Percentiles rank a stretch among this genome's conserved stretches.
These are phyloP conservation scores for Megalops atlanticus DNA, from an alignment of 2,113 vertebrate species.

Conservation along the genomic window DNA sequence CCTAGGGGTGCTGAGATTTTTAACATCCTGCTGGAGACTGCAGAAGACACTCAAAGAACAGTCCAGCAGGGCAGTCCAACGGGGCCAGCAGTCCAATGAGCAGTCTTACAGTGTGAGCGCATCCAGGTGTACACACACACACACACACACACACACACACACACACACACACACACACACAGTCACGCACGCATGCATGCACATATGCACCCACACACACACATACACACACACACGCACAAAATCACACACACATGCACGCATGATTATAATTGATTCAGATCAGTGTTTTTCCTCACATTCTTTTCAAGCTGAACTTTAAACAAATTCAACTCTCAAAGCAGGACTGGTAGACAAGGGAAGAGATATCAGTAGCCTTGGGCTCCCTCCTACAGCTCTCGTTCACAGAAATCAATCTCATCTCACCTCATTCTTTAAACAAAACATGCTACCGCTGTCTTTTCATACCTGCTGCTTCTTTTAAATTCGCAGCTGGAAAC, in stretches of 20 bases:
- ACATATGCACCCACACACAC: no score
- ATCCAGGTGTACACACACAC: no score
- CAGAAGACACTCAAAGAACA: neutral
- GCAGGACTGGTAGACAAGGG: conserved; percentile 1
- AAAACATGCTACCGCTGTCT: neutral
- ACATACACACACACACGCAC: no score
- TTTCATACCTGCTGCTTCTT: neutral
- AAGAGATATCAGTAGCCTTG: neutral
- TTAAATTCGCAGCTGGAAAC: neutral
- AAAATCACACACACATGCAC: no score
- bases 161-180: no score
- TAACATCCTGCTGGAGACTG: neutral
- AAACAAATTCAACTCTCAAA: conserved; percentile 8
- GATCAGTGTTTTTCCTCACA: neutral
- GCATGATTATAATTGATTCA: conserved; percentile 11
- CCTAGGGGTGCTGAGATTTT: neutral
- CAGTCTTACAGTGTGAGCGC: neutral
- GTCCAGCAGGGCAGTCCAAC: neutral
- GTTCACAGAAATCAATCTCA: neutral
- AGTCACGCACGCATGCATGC: no score
- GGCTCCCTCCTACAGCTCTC: neutral
- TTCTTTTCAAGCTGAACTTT: conserved; percentile 3
- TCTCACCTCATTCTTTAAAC: neutral
- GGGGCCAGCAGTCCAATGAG: neutral
- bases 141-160: no score